These are phyloP conservation scores for Rhinogobio ventralis DNA, from an alignment of 2,797 vertebrate genomes.

Conservation along the genomic window DNA sequence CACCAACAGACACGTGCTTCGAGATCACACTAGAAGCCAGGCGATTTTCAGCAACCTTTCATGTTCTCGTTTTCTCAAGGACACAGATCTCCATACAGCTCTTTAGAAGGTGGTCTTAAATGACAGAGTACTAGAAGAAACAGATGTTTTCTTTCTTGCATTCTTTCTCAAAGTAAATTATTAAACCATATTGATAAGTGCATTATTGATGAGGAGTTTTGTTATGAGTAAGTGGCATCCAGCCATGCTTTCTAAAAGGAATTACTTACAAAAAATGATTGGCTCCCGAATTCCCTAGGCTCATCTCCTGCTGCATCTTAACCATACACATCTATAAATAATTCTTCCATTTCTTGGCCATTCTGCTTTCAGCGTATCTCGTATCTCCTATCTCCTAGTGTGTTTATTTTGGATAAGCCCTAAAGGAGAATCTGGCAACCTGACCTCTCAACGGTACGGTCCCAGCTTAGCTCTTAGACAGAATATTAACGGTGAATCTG, in stretches of 20 bases:
- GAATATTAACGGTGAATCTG: conserved; percentile 22
- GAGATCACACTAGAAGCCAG: background rate
- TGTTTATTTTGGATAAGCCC: conserved; percentile 25
- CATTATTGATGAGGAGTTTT: conserved; percentile 51
- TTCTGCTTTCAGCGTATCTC: conserved; percentile 14
- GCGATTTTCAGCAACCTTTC: background rate
- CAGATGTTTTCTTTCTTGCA: background rate
- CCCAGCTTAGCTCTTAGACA: conserved; percentile 28
- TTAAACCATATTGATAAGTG: conserved; percentile 45
- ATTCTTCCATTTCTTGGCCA: conserved; percentile 12
- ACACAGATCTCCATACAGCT: background rate
- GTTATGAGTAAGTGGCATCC: conserved; percentile 20
- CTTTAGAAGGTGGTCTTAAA: background rate
- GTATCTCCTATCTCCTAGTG: too few relatives aligned
- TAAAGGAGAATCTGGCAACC: conserved; percentile 22
- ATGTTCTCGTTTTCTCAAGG: conserved; percentile 8
- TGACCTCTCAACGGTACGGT: conserved; percentile 26
- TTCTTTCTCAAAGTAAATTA: conserved; percentile 35
- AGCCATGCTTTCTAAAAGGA: background rate
- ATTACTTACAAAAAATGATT: background rate
- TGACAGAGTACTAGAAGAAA: conserved; percentile 24
- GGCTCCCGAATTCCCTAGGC: background rate
- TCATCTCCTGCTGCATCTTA: conserved; percentile 22
- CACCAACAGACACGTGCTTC: background rate
- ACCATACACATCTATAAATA: conserved; percentile 41